phyloP scores from a whole-genome alignment of 53 echinoderm and acorn worm genomes.

The Holothuria leucospilota region DNA sequence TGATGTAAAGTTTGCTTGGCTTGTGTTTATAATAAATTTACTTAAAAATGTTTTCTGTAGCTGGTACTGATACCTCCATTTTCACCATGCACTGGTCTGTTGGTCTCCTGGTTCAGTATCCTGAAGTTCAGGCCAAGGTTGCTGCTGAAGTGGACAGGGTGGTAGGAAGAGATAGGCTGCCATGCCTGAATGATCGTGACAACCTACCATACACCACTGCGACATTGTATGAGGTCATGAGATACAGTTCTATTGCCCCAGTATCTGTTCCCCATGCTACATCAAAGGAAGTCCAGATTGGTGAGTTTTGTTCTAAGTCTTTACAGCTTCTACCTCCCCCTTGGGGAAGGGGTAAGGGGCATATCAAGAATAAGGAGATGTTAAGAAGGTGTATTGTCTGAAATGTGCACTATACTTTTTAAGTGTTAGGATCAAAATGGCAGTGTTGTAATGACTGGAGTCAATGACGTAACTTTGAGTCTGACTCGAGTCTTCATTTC shows the following conservation, averaged over 20 bases:
- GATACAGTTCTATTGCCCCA: slow-evolving; percentile 5
- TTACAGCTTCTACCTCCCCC: no score
- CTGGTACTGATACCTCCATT: slow-evolving; percentile 25
- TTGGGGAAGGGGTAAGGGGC: no score
- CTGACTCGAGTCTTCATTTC: no score
- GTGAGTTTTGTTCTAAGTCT: background rate
- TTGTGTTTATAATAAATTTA: no score
- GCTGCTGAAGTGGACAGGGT: slow-evolving; percentile 8
- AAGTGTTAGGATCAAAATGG: no score
- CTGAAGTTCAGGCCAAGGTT: slow-evolving; percentile 10
- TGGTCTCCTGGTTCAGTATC: slow-evolving; percentile 6
- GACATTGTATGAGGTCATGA: slow-evolving; percentile 29
- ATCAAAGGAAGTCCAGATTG: slow-evolving; percentile 5
- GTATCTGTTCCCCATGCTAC: background rate
- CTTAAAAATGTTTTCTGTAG: background rate
- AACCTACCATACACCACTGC: slow-evolving; percentile 13
- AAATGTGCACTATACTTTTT: no score
- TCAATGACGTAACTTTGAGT: no score
- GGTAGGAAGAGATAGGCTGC: slow-evolving; percentile 6
- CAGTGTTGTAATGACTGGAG: no score
- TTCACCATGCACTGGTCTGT: slow-evolving; percentile 27
- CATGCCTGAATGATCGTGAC: background rate
- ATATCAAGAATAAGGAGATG: no score
- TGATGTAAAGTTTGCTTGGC: no score
- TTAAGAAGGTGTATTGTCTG: no score